Evolutionary conservation across 2,797 vertebrate species (phyloP), one percentile per base, ranked within the genome.

Genomic region (Paguma larvata): DNA sequence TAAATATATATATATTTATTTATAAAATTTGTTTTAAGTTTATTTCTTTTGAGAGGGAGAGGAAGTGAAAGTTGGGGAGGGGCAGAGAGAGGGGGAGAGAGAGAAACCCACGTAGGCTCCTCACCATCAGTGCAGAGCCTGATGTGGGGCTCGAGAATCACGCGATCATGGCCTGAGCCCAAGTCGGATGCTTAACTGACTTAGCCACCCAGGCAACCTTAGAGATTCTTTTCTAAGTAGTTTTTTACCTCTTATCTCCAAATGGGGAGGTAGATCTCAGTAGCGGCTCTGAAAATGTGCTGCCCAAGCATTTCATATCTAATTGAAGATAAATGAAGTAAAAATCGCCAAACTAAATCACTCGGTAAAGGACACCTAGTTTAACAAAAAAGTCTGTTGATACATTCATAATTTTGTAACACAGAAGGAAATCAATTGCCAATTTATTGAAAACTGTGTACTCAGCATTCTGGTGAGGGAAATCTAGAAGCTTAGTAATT

Each of bases 401-500:
- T 84, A 80, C 21, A n/a, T 75, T 96, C 48, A 82, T 94, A 94
- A 94, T 94, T 96, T 93, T 96, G n/a, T 19, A 84, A 16, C 48
- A 68, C 3, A 15, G 44, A 94, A 95, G 65, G 78, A 96, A 97
- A 94, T 96, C 77, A 92, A 30, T 93, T 27, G 51, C 56, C 67
- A 91, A 44, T 85, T 82, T 93, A 90, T 87, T 73, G 86, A 80
- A 95, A 93, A 63, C 59, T 23, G 19, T 63, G 44, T 86, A 75
- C 68, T 97, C 83, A 82, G 85, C 56, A n/a, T 32, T 77, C 83
- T 95, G 86, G 83, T 95, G 53, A 89, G 34, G 63, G 53, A 85
- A 30, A 67, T 34, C 44, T 84, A 70, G 89, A 46, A 80, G 41
- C 38, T 23, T 11, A 56, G 18, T 86, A 86, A 85, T 91, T 95